phyloP scores from a whole-genome alignment of 2,888 invertebrate genomes.

The Nephrotoma flavescens region DNA sequence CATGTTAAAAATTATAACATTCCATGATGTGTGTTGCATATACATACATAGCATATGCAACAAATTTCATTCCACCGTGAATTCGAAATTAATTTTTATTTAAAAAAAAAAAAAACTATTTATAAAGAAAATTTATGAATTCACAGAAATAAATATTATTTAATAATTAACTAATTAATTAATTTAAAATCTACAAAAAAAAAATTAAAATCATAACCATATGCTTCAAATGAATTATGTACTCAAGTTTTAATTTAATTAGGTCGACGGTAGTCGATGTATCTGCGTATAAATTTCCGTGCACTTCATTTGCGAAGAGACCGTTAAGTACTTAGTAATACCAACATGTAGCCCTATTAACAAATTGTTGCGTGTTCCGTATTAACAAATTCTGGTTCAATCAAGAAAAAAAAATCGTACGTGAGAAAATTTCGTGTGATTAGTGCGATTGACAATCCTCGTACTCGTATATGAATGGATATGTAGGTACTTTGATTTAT shows the following conservation, averaged over 20 bases:
- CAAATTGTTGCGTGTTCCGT: neutral
- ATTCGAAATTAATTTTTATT: neutral
- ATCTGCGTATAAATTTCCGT: neutral
- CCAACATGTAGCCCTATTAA: neutral
- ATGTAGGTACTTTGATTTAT: neutral
- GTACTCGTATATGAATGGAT: neutral
- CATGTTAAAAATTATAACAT: neutral
- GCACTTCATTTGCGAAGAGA: neutral
- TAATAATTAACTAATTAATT: neutral
- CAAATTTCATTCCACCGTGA: neutral
- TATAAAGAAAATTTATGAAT: neutral
- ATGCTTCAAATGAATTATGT: neutral
- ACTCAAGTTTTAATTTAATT: neutral
- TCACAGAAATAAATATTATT: neutral
- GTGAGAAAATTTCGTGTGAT: neutral
- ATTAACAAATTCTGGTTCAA: neutral
- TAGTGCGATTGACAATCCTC: neutral
- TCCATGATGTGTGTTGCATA: neutral
- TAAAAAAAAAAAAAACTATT: neutral
- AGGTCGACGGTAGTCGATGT: neutral
- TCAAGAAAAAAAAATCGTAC: neutral
- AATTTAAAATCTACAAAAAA: neutral
- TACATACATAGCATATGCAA: neutral
- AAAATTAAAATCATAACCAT: neutral
- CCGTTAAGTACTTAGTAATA: neutral